A percentile compares a stretch with the other conserved stretches of the same genome.
phyloP scores from a whole-genome alignment of 2,888 invertebrate species.

The Trichopria drosophilae region DNA sequence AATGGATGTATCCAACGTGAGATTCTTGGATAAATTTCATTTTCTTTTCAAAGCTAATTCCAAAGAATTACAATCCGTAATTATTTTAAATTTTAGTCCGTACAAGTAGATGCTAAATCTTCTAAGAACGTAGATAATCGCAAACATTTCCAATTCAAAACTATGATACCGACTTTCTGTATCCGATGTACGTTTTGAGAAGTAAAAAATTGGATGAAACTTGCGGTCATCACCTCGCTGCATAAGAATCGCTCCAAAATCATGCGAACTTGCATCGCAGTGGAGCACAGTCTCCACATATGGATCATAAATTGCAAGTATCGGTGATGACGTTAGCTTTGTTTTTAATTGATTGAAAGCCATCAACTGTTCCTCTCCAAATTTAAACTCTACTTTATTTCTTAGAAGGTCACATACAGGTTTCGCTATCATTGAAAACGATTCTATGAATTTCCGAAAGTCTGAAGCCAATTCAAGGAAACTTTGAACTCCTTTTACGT shows the following conservation, averaged over 20 bases:
- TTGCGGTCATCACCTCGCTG: constrained; percentile 2
- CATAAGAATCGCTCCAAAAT: constrained; percentile 37
- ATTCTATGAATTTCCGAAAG: constrained; percentile 40
- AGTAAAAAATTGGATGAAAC: constrained; percentile 5
- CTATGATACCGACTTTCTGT: constrained; percentile 5
- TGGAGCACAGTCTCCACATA: constrained; percentile 46
- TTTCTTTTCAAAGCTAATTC: constrained; percentile 41
- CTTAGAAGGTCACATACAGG: constrained; percentile 43
- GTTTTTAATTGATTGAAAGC: constrained; percentile 28
- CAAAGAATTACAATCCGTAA: constrained; percentile 31
- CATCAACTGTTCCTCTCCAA: constrained; percentile 34
- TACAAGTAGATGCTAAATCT: constrained; percentile 39
- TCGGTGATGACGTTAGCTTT: constrained; percentile 33
- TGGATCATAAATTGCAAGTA: constrained; percentile 43
- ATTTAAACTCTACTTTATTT: constrained; percentile 32
- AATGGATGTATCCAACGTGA: constrained; percentile 39
- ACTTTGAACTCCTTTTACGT: constrained; percentile 34
- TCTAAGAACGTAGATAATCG: constrained; percentile 29
- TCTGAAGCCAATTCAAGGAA: constrained; percentile 42
- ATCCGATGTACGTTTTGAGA: constrained; percentile 9
- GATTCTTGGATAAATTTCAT: constrained; percentile 43
- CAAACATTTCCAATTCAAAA: constrained; percentile 12
- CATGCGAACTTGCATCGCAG: constrained; percentile 45
- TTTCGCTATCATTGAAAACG: constrained; percentile 39
- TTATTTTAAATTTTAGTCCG: constrained; percentile 31